These are phyloP conservation scores for Gerris buenoi DNA, from an alignment of 1,140 invertebrate genomes.

Conservation along the genomic window DNA sequence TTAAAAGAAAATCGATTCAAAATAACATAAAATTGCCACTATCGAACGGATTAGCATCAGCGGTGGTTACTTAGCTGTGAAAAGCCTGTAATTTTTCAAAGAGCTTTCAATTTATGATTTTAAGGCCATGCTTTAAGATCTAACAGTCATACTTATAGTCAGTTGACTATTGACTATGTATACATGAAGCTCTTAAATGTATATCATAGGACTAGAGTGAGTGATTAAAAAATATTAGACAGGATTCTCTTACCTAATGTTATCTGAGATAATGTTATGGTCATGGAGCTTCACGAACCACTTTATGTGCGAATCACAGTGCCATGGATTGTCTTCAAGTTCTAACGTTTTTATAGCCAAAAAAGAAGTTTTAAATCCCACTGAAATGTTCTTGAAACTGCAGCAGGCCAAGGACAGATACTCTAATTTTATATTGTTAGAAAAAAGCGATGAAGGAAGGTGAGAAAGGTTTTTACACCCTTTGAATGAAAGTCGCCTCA, in stretches of 20 bases:
- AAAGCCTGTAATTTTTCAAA: too few species aligned
- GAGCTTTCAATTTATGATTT: too few species aligned
- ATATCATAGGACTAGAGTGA: too few species aligned
- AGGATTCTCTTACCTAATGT: neutral
- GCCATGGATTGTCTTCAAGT: slow-evolving; percentile 12
- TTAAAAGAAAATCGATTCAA: too few species aligned
- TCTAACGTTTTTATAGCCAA: slow-evolving; percentile 4
- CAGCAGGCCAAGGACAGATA: slow-evolving; percentile 11
- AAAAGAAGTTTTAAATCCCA: slow-evolving; percentile 4
- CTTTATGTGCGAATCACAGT: slow-evolving; percentile 9
- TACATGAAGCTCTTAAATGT: too few species aligned
- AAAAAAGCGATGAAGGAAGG: slow-evolving; percentile 8
- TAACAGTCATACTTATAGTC: too few species aligned
- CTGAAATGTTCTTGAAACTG: slow-evolving; percentile 8
- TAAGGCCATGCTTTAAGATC: too few species aligned
- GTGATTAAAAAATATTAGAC: too few species aligned
- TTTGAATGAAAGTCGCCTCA: slow-evolving; percentile 11
- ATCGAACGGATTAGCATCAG: too few species aligned
- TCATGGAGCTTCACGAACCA: slow-evolving; percentile 6
- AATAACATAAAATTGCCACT: too few species aligned
- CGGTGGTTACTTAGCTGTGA: too few species aligned
- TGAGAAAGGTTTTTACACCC: slow-evolving; percentile 6
- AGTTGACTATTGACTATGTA: too few species aligned
- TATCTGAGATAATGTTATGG: neutral
- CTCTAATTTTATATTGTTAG: slow-evolving; percentile 2